Evolutionary conservation across 2,797 vertebrate species (phyloP).

Genomic region (Myotis daubentonii): DNA sequence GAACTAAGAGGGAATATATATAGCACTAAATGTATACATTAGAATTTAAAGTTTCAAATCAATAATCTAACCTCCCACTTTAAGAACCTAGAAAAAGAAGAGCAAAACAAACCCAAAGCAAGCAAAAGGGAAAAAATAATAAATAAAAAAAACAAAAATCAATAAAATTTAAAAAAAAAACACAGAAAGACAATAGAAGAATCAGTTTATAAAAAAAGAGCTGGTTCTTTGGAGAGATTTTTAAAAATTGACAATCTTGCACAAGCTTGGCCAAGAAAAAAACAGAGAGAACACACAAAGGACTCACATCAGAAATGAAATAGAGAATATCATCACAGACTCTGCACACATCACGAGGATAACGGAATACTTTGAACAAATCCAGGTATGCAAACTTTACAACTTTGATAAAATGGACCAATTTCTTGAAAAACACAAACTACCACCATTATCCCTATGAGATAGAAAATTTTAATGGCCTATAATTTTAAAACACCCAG

Average conservation of each 20-base stretch:
- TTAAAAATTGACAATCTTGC: background rate
- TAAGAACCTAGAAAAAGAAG: background rate
- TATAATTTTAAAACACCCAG: background rate
- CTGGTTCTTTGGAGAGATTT: background rate
- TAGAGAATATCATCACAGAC: background rate
- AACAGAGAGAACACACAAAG: background rate
- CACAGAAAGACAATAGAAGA: background rate
- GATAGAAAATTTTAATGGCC: background rate
- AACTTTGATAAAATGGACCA: background rate
- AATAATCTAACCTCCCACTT: background rate
- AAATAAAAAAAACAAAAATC: background rate
- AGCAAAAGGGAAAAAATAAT: background rate
- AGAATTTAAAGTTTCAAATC: background rate
- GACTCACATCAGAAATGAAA: background rate
- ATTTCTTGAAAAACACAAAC: background rate
- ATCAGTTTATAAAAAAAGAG: background rate
- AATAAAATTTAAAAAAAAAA: background rate
- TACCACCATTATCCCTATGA: background rate
- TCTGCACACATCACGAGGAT: background rate
- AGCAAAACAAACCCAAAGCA: background rate
- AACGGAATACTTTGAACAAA: background rate
- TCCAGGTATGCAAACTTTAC: background rate
- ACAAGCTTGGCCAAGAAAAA: background rate
- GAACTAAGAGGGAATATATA: background rate
- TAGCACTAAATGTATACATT: background rate